phyloP scores from a whole-genome alignment of 2,888 invertebrate species.

The Thereva unica region DNA sequence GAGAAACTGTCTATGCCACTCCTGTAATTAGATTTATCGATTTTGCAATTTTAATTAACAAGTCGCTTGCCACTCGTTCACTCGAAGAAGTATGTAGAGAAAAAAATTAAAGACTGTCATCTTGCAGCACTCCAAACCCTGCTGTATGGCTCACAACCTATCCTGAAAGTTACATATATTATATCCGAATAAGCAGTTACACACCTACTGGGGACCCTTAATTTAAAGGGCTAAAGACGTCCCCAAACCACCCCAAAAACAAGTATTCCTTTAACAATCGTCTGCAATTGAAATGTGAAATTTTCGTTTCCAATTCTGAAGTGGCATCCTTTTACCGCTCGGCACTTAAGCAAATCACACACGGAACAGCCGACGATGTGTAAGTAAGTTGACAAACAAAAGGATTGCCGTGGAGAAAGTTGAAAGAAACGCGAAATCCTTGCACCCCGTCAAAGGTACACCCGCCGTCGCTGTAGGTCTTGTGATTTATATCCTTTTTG shows the following conservation, averaged over 20 bases:
- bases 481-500: slow-evolving; percentile 19
- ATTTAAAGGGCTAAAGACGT: too few species aligned
- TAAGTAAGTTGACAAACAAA: slow-evolving; percentile 16
- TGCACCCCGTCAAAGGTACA: background rate
- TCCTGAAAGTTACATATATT: too few species aligned
- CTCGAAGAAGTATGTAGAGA: slow-evolving; percentile 37
- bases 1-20: slow-evolving; percentile 16
- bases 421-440: background rate
- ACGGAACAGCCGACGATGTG: slow-evolving; percentile 10
- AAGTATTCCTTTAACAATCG: background rate
- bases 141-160: too few species aligned
- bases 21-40: slow-evolving; percentile 48
- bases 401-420: background rate
- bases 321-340: slow-evolving; percentile 21
- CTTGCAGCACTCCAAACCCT: background rate
- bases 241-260: too few species aligned
- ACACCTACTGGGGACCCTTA: too few species aligned
- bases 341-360: slow-evolving; percentile 31
- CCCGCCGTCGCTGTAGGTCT: slow-evolving; percentile 8
- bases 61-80: slow-evolving; percentile 41
- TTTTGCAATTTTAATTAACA: slow-evolving; percentile 47
- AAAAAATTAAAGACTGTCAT: slow-evolving; percentile 10
- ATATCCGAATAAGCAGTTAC: too few species aligned
- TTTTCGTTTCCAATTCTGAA: slow-evolving; percentile 21
- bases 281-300: slow-evolving; percentile 23